Percentiles rank a stretch among this genome's conserved stretches.
These are phyloP conservation scores for Rhea pennata DNA, from an alignment of 2,113 vertebrate genomes.

Conservation along the genomic window DNA sequence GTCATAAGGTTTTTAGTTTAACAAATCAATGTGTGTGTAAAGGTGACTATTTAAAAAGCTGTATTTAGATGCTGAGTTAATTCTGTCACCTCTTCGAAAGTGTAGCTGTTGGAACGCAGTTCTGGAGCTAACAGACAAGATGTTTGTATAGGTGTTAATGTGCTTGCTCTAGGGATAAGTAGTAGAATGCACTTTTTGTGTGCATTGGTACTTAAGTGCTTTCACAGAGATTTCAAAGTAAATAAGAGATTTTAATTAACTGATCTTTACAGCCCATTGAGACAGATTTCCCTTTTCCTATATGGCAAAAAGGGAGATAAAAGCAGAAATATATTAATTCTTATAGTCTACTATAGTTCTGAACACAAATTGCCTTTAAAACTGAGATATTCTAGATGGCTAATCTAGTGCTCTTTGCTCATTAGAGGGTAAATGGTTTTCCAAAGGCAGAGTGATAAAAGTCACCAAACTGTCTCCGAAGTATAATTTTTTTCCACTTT, in stretches of 20 bases:
- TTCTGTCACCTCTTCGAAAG: background rate
- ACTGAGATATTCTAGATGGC: background rate
- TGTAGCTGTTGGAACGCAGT: background rate
- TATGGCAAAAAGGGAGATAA: background rate
- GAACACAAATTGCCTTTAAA: background rate
- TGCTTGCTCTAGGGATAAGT: background rate
- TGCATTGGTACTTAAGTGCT: background rate
- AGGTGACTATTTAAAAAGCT: constrained; percentile 49
- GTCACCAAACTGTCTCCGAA: background rate
- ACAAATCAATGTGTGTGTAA: constrained; percentile 13
- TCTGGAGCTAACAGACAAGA: background rate
- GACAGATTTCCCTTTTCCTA: background rate
- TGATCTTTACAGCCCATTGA: background rate
- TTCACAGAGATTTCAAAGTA: background rate
- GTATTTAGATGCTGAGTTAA: background rate
- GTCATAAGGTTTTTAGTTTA: constrained; percentile 51
- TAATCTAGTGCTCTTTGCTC: background rate
- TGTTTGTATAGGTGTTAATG: background rate
- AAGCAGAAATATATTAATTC: background rate
- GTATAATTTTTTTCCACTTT: background rate
- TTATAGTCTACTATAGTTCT: background rate
- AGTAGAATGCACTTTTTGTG: constrained; percentile 2
- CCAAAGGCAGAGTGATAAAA: background rate
- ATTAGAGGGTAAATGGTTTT: background rate
- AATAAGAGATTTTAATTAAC: background rate